Conservation (phyloP, 1,140 invertebrate genomes). For the Theocolax elegans region DNA sequence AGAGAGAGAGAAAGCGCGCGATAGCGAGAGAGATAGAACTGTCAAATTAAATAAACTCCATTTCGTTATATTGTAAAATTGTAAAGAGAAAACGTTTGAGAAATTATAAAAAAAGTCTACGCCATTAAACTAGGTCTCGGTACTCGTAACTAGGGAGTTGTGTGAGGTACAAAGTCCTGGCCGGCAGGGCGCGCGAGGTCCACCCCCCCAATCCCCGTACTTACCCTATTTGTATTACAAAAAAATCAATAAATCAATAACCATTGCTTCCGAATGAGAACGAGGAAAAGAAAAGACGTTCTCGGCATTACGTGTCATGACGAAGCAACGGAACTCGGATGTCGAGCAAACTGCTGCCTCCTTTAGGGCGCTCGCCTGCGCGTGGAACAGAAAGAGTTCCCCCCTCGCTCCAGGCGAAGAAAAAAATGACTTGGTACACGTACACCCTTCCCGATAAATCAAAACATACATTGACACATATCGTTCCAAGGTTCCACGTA, state of each 20-base stretch:
- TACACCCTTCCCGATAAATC: constrained; percentile 28
- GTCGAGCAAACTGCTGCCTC: constrained; percentile 35
- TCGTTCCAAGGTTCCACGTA: too few species aligned
- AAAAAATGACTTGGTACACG: background rate
- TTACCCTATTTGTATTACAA: constrained; percentile 54
- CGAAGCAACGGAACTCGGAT: constrained; percentile 41
- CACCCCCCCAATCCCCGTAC: constrained; percentile 67
- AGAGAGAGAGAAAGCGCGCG: too few species aligned
- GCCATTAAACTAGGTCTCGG: constrained; percentile 63
- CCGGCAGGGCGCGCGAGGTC: constrained; percentile 67
- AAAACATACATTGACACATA: constrained; percentile 29
- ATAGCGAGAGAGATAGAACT: constrained; percentile 38
- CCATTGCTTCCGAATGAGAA: constrained; percentile 29
- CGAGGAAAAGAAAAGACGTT: constrained; percentile 20
- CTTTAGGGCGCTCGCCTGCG: constrained; percentile 23
- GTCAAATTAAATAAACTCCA: constrained; percentile 36
- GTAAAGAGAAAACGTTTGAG: background rate
- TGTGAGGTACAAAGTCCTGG: constrained; percentile 69
- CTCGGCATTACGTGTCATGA: constrained; percentile 32
- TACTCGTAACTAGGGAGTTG: constrained; percentile 70
- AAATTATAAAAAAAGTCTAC: background rate
- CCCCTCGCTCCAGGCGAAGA: background rate
- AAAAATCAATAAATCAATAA: constrained; percentile 41
- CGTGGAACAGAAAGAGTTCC: constrained; percentile 6
- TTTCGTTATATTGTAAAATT: constrained; percentile 24